Conservation (phyloP, 2,888 invertebrate species). For the Lamellibrachia columna region DNA sequence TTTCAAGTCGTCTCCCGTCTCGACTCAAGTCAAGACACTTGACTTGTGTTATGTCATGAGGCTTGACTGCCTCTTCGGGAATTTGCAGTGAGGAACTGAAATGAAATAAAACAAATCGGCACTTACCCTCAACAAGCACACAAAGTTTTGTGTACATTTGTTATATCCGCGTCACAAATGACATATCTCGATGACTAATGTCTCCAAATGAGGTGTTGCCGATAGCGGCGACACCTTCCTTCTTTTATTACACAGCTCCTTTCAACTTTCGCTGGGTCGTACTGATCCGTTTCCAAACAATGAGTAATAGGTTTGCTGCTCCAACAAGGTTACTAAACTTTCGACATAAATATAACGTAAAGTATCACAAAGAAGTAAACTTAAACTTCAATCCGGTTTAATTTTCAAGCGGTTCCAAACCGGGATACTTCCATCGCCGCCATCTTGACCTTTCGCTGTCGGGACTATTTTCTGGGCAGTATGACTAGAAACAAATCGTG, state of each 20-base stretch:
- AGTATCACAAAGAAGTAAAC: neutral
- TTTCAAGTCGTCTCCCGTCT: no score
- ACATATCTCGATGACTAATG: neutral
- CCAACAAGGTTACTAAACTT: neutral
- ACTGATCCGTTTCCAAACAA: neutral
- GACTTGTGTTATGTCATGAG: neutral
- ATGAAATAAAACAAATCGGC: neutral
- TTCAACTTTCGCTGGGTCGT: slow-evolving; percentile 2
- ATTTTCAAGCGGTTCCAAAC: neutral
- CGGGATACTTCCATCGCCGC: slow-evolving; percentile 5
- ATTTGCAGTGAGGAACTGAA: neutral
- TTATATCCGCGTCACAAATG: slow-evolving; percentile 16
- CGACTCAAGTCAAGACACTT: neutral
- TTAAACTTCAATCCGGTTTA: neutral
- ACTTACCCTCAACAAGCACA: neutral
- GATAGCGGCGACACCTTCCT: neutral
- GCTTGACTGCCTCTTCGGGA: neutral
- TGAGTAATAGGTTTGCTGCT: neutral
- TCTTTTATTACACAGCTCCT: neutral
- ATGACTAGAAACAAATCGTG: neutral
- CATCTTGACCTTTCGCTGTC: slow-evolving; percentile 11
- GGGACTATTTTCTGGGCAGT: neutral
- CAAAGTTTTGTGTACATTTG: neutral
- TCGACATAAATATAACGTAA: neutral
- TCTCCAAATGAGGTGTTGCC: neutral